Conservation (phyloP, 2,888 invertebrate species). For the Anticlea derivata region DNA sequence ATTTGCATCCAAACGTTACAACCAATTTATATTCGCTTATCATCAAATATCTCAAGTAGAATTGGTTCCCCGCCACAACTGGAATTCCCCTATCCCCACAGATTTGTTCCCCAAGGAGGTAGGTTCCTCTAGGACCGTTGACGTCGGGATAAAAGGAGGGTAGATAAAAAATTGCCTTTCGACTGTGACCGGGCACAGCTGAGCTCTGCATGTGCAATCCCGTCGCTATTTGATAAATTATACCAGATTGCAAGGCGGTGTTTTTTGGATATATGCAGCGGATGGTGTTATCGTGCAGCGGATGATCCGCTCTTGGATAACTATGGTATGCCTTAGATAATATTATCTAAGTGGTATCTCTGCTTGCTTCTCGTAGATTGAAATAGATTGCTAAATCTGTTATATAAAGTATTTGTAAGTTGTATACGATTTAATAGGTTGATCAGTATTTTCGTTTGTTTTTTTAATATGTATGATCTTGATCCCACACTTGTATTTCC, state of each 20-base stretch:
- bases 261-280: constrained; percentile 10
- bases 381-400: too few relatives aligned
- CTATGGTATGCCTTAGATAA: too few relatives aligned
- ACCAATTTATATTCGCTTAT: constrained; percentile 50
- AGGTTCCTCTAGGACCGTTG: constrained; percentile 47
- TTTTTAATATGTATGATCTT: too few relatives aligned
- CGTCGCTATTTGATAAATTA: constrained; percentile 77
- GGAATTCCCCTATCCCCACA: constrained; percentile 56
- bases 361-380: too few relatives aligned
- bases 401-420: too few relatives aligned
- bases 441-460: too few relatives aligned
- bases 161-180: constrained; percentile 73
- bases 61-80: constrained; percentile 57
- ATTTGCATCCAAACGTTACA: constrained; percentile 39
- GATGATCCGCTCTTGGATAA: background rate
- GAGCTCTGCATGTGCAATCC: constrained; percentile 73
- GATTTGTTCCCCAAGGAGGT: constrained; percentile 64
- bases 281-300: constrained; percentile 2
- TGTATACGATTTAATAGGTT: too few relatives aligned
- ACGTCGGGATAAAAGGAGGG: constrained; percentile 53
- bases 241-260: constrained; percentile 51
- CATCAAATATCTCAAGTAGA: constrained; percentile 53
- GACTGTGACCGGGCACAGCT: constrained; percentile 66
- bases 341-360: too few relatives aligned
- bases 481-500: too few relatives aligned